Base-by-base conservation (phyloP, 2,797 vertebrate species). In the Limnodromus scolopaceus region DNA sequence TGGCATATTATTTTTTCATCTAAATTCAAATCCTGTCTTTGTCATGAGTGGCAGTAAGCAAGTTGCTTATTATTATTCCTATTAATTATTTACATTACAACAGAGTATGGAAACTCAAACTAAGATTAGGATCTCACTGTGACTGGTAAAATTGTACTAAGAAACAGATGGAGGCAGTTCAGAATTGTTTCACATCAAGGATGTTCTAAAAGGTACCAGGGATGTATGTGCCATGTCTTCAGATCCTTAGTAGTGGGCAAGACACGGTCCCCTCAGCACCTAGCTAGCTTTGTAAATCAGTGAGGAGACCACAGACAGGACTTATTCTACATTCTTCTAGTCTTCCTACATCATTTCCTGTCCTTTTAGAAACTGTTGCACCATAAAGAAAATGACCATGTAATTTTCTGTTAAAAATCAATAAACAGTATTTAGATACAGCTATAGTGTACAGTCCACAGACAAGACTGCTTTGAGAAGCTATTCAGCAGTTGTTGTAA, bases 11-110 rank as follows among this genome's bases (percentile, higher is more conserved):
- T 46, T 58, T 88, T 95, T 91, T 82, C 12, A 69, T 16, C 43
- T 79, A 49, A 58, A 91, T 79, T 91, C n/a, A 79, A 51, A 58
- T 83, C 60, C 11, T 86, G 36, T 71, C 12, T 81, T 87, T 75
- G 30, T 75, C 38, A 45, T 49, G 45, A 85, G 20, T 30, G 77
- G 19, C 20, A 27, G 38, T 48, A 58, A 79, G 16, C 8, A 77
- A 80, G n/a, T 66, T 36, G 7, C 4, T 91, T 48, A 7, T 48
- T 63, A 72, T 75, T 94, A 53, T 41, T 91, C 13, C 4, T 43
- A 65, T 72, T 87, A 57, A 78, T 65, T 86, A 51, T 93, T 90
- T 86, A 38, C 19, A 15, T 69, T 78, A 32, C 45, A 38, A 12
- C 18, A 18, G 46, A 61, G 3, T 43, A 43, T 0, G 0, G 34